Conservation (phyloP, 2,113 vertebrate species). For the Athene cunicularia region DNA sequence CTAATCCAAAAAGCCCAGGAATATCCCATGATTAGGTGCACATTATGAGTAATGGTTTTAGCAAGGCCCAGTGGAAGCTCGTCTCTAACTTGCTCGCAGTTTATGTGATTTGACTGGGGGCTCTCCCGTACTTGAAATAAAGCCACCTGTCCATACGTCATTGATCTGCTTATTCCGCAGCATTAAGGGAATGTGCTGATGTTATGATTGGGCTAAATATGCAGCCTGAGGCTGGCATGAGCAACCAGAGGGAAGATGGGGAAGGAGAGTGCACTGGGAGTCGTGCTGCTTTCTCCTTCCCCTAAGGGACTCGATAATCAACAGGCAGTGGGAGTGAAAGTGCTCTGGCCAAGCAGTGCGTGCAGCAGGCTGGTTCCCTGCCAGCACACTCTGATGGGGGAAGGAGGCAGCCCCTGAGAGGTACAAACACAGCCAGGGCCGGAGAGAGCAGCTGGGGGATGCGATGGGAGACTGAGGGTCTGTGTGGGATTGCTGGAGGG, state of each 20-base stretch:
- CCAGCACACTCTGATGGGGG: not conserved
- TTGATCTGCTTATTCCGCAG: not conserved
- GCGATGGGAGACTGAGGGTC: rapidly evolving
- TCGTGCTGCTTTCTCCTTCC: not conserved
- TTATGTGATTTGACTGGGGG: not conserved
- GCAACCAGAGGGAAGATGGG: not conserved
- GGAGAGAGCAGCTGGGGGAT: not conserved
- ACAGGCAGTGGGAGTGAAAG: not conserved
- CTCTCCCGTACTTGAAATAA: not conserved
- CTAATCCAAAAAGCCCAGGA: constrained; percentile 26
- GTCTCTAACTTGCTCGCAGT: not conserved
- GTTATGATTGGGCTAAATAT: rapidly evolving
- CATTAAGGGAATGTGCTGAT: not conserved
- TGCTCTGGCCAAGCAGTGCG: not conserved
- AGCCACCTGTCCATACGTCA: not conserved
- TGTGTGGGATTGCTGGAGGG: not conserved
- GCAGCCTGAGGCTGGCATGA: not conserved
- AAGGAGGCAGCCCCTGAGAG: not conserved
- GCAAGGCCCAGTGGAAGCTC: not conserved
- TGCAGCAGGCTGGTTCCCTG: not conserved
- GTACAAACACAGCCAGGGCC: not conserved
- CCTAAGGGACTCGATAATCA: not conserved
- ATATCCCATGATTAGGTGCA: not conserved
- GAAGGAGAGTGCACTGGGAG: not conserved
- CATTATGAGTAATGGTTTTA: not conserved